phyloP scores from a whole-genome alignment of 1,140 invertebrate genomes.

The Asobara japonica region DNA sequence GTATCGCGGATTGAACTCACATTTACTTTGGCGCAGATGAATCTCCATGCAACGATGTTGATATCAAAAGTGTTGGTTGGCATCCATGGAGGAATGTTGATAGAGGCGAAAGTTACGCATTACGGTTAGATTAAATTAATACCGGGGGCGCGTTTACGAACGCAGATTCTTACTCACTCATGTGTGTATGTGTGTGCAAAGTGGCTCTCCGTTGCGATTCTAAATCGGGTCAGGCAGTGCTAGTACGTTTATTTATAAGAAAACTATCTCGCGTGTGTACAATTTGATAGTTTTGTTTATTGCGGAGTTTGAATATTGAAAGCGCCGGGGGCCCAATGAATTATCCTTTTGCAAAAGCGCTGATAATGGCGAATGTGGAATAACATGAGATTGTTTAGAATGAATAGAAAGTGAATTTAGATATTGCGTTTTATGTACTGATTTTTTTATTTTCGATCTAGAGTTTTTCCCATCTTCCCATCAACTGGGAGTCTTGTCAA shows the following conservation, averaged over 20 bases:
- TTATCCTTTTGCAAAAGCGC: neutral
- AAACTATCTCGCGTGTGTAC: constrained; percentile 8
- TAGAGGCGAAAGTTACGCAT: constrained; percentile 33
- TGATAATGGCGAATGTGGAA: neutral
- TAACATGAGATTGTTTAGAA: neutral
- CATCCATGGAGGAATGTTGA: constrained; percentile 28
- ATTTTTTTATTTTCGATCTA: too few species aligned
- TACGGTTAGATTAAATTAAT: constrained; percentile 34
- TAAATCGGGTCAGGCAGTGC: neutral
- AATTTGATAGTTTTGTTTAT: neutral
- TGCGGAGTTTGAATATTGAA: neutral
- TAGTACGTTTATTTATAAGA: constrained; percentile 12
- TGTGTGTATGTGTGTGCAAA: neutral
- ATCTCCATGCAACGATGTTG: neutral
- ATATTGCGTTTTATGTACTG: too few species aligned
- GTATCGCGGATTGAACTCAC: too few species aligned
- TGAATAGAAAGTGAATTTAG: neutral
- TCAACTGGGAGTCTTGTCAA: too few species aligned
- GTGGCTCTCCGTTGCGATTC: constrained; percentile 8
- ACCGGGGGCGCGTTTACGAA: constrained; percentile 14
- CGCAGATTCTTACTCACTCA: neutral
- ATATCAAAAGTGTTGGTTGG: constrained; percentile 11
- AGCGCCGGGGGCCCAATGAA: neutral
- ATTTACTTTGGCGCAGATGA: neutral
- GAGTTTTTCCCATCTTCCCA: too few species aligned